phyloP scores from a whole-genome alignment of 2,113 vertebrate genomes.

The Lamprologus speciosus region DNA sequence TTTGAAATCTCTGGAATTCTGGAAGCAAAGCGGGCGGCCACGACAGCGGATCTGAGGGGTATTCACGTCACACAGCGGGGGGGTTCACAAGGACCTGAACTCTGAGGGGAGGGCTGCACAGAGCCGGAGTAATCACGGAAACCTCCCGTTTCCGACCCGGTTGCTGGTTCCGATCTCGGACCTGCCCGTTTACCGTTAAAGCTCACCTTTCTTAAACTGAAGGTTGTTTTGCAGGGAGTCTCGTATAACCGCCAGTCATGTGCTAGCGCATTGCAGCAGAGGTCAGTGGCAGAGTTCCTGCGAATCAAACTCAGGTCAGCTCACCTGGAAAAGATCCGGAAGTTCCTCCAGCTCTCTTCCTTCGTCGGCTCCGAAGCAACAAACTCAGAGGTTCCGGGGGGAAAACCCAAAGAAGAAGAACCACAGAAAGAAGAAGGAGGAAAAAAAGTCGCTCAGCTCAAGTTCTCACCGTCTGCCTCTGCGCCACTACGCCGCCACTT shows the following conservation, averaged over 20 bases:
- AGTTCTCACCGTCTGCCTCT: neutral
- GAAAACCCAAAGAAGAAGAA: neutral
- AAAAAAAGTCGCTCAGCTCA: neutral
- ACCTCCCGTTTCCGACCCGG: neutral
- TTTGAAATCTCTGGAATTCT: neutral
- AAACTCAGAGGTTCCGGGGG: neutral
- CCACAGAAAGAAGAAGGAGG: neutral
- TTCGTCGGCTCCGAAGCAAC: neutral
- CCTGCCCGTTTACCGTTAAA: neutral
- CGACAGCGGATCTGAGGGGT: neutral
- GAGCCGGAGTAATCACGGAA: neutral
- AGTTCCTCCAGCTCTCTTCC: neutral
- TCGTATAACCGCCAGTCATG: neutral
- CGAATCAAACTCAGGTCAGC: neutral
- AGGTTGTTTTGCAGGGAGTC: rapidly evolving
- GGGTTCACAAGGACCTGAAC: neutral
- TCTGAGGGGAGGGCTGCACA: neutral
- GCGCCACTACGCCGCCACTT: neutral
- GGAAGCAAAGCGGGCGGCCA: neutral
- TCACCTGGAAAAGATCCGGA: neutral
- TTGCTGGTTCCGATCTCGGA: neutral
- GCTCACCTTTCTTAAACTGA: neutral
- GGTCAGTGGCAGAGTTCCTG: neutral
- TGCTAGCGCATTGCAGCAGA: conserved; percentile 4
- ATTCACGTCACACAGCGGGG: neutral